These are phyloP conservation scores for Phoebastria nigripes DNA, from an alignment of 2,797 vertebrate species.

Conservation along the genomic window DNA sequence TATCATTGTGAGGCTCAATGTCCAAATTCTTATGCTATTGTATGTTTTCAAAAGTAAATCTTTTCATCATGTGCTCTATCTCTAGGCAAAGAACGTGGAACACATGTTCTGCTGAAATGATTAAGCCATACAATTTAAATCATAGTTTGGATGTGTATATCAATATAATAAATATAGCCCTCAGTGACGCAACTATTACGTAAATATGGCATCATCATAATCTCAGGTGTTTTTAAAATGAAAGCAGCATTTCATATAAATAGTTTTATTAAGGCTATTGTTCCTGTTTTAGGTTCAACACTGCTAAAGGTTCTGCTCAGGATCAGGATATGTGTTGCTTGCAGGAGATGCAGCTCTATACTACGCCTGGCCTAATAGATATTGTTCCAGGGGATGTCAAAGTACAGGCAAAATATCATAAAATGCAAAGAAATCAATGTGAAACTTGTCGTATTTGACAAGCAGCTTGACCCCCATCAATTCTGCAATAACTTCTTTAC, in stretches of 20 bases:
- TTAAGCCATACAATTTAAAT: background rate
- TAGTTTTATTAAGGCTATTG: background rate
- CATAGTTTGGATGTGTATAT: background rate
- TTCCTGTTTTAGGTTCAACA: background rate
- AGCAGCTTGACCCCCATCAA: background rate
- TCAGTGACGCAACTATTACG: background rate
- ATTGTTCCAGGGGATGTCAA: background rate
- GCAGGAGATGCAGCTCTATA: background rate
- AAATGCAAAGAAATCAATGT: background rate
- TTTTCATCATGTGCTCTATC: background rate
- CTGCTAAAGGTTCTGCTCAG: background rate
- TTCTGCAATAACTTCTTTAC: background rate
- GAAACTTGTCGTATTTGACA: background rate
- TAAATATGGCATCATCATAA: background rate
- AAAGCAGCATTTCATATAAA: background rate
- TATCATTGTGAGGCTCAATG: background rate
- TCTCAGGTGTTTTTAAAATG: background rate
- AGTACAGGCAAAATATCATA: background rate
- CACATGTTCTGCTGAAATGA: background rate
- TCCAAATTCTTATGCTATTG: background rate
- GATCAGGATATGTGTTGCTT: background rate
- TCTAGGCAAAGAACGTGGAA: background rate
- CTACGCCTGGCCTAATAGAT: background rate
- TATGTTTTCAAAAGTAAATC: background rate
- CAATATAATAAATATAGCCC: background rate